Base-by-base conservation (phyloP, 2,113 vertebrate species). In the Xiphias gladius region DNA sequence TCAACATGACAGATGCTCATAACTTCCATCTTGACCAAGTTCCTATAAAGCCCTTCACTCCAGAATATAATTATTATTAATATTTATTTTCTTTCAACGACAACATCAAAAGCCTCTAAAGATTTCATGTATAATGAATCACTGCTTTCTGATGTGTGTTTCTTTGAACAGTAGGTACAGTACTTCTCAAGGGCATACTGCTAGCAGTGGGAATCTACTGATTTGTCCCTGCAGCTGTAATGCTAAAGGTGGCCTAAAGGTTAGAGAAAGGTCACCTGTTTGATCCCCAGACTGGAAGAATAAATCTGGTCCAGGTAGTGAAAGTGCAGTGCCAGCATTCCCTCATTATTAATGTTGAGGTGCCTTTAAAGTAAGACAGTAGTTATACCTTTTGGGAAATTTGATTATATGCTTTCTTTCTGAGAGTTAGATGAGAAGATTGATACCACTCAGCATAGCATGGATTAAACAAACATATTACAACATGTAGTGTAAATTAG, bases 111-210 rank as follows among this genome's bases (percentile, higher is more conserved):
- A 58, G 43, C 72, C 7, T 19, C 26, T 16, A 73, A 73, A 65
- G 55, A 63, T 63, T 64, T 76, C 3, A 66, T 50, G 26, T 16
- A n/a, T 30, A 73, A 57, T 3, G 32, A 43, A 20, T 70, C 57
- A 14, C 1, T 63, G 76, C 57, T 74, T 41, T 64, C 39, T 79
- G 48, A 48, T 61, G 12, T 71, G 14, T 59, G 67, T 14, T 76
- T 12, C 79, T 79, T 87, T 84, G 80, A 81, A 65, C 19, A 37
- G 50, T 22, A 46, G 37, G 26, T 58, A 20, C 16, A 46, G n/a
- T 63, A 19, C 41, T 46, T 55, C 24, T 66, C 59, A 78, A 73
- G 35, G 54, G 75, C 28, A 55, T 20, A n/a, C 46, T n/a, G 57
- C 41, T 24, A 39, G 24, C 39, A 57, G 2, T 37, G 43, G 58